Evolutionary conservation across 1,140 invertebrate species (phyloP).

Genomic region (Lucilia sericata): DNA sequence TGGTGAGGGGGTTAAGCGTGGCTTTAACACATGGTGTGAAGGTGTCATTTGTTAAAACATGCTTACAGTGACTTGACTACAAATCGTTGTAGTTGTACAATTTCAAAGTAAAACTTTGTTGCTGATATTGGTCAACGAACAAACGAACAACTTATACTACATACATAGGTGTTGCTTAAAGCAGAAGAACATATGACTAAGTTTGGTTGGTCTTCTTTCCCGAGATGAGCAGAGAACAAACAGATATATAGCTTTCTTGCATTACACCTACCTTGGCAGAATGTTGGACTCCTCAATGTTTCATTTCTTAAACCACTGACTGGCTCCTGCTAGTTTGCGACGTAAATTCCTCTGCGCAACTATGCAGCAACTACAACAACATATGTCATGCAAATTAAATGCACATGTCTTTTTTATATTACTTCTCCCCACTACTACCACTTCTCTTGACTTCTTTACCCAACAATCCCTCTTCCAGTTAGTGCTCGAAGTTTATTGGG

Average conservation of each 20-base stretch:
- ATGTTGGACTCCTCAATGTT: not conserved
- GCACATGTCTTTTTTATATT: constrained; percentile 51
- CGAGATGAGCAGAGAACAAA: not conserved
- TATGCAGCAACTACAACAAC: constrained; percentile 24
- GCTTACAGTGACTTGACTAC: constrained; percentile 60
- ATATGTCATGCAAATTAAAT: constrained; percentile 59
- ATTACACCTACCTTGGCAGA: not conserved
- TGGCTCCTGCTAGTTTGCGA: not conserved
- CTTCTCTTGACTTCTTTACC: not conserved
- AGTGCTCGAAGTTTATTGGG: not conserved
- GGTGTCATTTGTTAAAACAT: constrained; percentile 65
- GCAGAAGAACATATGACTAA: not conserved
- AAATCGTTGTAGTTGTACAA: constrained; percentile 54
- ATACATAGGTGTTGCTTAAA: not conserved
- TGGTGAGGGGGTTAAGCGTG: not conserved
- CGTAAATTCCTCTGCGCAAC: not conserved
- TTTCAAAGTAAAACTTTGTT: constrained; percentile 30
- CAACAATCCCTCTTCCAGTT: not conserved
- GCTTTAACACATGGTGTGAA: constrained; percentile 50
- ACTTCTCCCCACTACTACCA: not conserved
- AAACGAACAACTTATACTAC: not conserved
- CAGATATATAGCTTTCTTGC: not conserved
- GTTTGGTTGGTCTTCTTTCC: not conserved
- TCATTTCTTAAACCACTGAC: not conserved
- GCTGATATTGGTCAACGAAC: constrained; percentile 37